A percentile compares a stretch with the other conserved stretches of the same genome.
Conservation (phyloP, 2,888 invertebrate genomes). For the Sarcophaga variegata region DNA sequence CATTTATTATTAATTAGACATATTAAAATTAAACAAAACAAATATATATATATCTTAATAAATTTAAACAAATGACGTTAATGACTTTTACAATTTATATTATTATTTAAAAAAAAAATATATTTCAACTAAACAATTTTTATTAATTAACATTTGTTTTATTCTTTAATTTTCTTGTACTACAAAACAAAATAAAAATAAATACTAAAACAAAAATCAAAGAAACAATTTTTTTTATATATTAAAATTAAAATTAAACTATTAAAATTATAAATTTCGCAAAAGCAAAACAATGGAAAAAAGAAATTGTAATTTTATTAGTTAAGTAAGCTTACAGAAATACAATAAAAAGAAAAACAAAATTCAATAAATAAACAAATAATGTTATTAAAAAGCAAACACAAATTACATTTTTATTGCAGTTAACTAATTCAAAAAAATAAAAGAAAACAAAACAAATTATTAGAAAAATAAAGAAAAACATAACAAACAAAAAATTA, state of each 20-base stretch:
- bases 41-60: conserved; percentile 29
- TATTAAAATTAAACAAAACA: conserved; percentile 62
- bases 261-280: conserved; percentile 38
- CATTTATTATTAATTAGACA: conserved; percentile 61
- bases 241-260: conserved; percentile 24
- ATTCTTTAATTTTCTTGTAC: conserved; percentile 53
- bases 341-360: conserved; percentile 10
- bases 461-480: not conserved
- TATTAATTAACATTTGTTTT: conserved; percentile 34
- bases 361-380: conserved; percentile 26
- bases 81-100: conserved; percentile 34
- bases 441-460: conserved; percentile 19
- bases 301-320: conserved; percentile 50
- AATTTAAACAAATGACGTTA: conserved; percentile 50
- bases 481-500: not conserved
- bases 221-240: conserved; percentile 40
- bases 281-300: conserved; percentile 41
- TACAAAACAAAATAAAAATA: conserved; percentile 15
- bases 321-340: conserved; percentile 47
- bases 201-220: conserved; percentile 56
- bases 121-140: conserved; percentile 40
- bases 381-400: conserved; percentile 35
- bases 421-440: conserved; percentile 40
- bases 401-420: conserved; percentile 54
- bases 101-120: conserved; percentile 40